Conservation (phyloP, 2,797 vertebrate species). For the Melanotaenia pygmaea region DNA sequence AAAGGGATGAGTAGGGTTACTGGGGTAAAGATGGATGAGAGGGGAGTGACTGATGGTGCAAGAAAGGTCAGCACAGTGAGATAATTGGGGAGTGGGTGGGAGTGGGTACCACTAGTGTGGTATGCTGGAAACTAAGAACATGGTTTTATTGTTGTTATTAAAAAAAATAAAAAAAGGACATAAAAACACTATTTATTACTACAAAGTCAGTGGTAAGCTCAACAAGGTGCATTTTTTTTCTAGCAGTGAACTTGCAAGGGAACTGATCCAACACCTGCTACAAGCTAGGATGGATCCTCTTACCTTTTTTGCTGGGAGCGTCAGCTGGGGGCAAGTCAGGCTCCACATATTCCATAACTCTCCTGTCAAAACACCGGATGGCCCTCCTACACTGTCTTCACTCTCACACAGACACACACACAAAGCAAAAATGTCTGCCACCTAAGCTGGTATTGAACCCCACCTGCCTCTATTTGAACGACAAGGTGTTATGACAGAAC, state of each 20-base stretch:
- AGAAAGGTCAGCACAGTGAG: conserved; percentile 17
- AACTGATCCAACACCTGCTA: not conserved
- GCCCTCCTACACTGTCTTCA: conserved; percentile 33
- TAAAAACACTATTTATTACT: not conserved
- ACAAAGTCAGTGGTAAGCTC: not conserved
- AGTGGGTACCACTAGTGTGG: conserved; percentile 9
- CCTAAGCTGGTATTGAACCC: conserved; percentile 22
- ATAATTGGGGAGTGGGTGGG: conserved; percentile 30
- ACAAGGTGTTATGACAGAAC: not conserved
- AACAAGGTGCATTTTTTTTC: not conserved
- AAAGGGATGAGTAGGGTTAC: conserved; percentile 55
- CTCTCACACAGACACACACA: conserved; percentile 3
- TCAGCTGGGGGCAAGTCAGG: conserved; percentile 57
- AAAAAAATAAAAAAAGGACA: not conserved
- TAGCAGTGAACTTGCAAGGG: not conserved
- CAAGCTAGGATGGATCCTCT: conserved; percentile 24
- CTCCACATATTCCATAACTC: conserved; percentile 80
- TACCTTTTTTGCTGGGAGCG: conserved; percentile 70
- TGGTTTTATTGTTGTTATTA: not conserved
- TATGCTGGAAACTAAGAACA: conserved; percentile 32
- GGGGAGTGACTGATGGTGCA: conserved; percentile 14
- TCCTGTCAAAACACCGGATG: conserved; percentile 49
- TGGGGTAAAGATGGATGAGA: conserved; percentile 57
- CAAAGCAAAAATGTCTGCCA: conserved; percentile 16
- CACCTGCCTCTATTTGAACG: conserved; percentile 17